Percentiles rank a stretch among this genome's conserved stretches.
These are phyloP conservation scores for Spondyliosoma cantharus DNA, from an alignment of 2,797 vertebrate genomes.

Conservation along the genomic window DNA sequence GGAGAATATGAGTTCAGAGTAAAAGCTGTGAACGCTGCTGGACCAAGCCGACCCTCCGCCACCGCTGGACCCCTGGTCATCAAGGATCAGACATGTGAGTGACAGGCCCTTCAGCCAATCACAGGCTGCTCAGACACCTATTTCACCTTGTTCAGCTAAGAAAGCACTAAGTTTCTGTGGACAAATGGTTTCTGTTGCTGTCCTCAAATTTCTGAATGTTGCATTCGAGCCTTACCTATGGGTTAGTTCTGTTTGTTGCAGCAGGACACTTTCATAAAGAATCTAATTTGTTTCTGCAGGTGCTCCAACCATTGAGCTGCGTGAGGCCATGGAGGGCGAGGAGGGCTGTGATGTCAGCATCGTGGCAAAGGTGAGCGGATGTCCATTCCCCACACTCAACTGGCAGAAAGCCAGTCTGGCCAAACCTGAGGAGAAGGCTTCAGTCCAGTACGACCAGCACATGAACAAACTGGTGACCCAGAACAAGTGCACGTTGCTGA, in stretches of 20 bases:
- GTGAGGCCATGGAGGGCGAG: slow-evolving; percentile 93
- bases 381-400: slow-evolving; percentile 93
- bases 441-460: slow-evolving; percentile 91
- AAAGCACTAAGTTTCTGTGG: neutral
- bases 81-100: slow-evolving; percentile 98
- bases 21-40: slow-evolving; percentile 97
- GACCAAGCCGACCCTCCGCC: slow-evolving; percentile 92
- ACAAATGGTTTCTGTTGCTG: neutral
- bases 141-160: neutral
- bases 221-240: neutral
- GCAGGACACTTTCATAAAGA: neutral
- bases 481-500: slow-evolving; percentile 92
- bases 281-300: slow-evolving; percentile 75
- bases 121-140: neutral
- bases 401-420: slow-evolving; percentile 91
- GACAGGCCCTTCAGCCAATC: slow-evolving; percentile 11
- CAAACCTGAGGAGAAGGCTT: slow-evolving; percentile 91
- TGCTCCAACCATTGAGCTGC: slow-evolving; percentile 91
- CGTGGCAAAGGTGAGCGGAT: slow-evolving; percentile 94
- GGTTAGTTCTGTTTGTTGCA: neutral
- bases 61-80: slow-evolving; percentile 93
- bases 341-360: slow-evolving; percentile 93
- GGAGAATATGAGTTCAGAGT: slow-evolving; percentile 97
- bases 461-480: slow-evolving; percentile 94
- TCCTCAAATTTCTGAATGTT: neutral